A percentile compares a stretch with the other conserved stretches of the same genome.
Evolutionary conservation across 2,797 vertebrate genomes (phyloP).

Genomic region (Botia almorhae): DNA sequence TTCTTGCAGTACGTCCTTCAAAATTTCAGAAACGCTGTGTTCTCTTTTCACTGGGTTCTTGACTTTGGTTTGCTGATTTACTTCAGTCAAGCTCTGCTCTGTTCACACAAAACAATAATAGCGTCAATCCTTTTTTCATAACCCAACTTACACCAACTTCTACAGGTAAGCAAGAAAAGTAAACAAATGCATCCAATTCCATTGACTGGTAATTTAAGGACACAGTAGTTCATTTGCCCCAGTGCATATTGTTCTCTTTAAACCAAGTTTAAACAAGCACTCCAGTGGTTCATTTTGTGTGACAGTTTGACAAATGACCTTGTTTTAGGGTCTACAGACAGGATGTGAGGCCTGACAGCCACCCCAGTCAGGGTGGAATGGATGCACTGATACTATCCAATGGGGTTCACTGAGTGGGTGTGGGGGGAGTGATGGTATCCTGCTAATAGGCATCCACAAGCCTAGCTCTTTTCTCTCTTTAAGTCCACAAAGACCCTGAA

Average conservation of each 20-base stretch:
- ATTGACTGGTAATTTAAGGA: conserved; percentile 8
- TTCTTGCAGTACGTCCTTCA: conserved; percentile 81
- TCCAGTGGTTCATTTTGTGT: conserved; percentile 74
- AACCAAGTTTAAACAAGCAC: conserved; percentile 63
- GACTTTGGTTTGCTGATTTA: conserved; percentile 85
- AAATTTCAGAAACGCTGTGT: conserved; percentile 91
- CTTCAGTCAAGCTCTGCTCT: conserved; percentile 85
- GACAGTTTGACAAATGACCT: conserved; percentile 77
- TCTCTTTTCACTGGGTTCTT: conserved; percentile 87
- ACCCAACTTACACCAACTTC: background rate
- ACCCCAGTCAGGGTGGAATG: conserved; percentile 67
- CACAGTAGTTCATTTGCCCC: conserved; percentile 54
- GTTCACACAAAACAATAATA: conserved; percentile 67
- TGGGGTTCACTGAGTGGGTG: conserved; percentile 65
- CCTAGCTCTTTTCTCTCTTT: conserved; percentile 58
- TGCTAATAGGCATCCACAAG: conserved; percentile 64
- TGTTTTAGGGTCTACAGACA: conserved; percentile 63
- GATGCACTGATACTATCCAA: conserved; percentile 67
- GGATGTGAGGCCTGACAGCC: conserved; percentile 79
- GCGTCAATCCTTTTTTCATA: conserved; percentile 11
- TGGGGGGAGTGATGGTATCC: conserved; percentile 76
- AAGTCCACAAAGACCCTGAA: conserved; percentile 46
- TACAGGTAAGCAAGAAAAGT: background rate
- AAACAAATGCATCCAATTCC: conserved; percentile 2
- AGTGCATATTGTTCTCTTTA: conserved; percentile 51